A percentile compares a stretch with the other conserved stretches of the same genome.
These are phyloP conservation scores for Ceratosolen solmsi DNA, from an alignment of 1,140 invertebrate species.

Conservation along the genomic window DNA sequence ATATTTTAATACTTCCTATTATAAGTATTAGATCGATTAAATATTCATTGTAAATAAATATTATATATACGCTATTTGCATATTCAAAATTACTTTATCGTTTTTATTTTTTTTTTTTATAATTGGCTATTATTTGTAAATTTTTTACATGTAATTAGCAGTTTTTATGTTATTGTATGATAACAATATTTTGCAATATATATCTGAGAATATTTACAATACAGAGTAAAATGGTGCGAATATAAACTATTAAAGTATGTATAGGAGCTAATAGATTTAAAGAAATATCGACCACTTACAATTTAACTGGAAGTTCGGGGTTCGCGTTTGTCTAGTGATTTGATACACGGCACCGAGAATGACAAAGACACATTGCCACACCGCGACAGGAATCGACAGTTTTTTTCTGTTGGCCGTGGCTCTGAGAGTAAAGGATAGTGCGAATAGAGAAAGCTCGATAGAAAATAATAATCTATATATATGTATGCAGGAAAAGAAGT, in stretches of 20 bases:
- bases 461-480: conserved; percentile 19
- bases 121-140: no score
- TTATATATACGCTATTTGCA: no score
- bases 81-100: no score
- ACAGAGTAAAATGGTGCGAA: not conserved
- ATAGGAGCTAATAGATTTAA: not conserved
- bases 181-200: no score
- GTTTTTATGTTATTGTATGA: no score
- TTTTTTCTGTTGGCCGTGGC: conserved; percentile 30
- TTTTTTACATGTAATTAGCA: no score
- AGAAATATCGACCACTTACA: not conserved
- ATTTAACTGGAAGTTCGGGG: not conserved
- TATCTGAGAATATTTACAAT: not conserved
- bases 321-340: conserved; percentile 34
- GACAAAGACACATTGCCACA: conserved; percentile 23
- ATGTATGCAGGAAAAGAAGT: no score
- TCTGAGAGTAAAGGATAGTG: not conserved
- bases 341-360: conserved; percentile 21
- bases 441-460: conserved; percentile 25
- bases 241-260: not conserved
- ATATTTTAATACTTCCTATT: no score
- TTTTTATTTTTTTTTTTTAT: no score
- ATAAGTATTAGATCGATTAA: no score
- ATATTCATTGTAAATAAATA: no score
- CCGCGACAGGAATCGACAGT: not conserved